Conservation (phyloP, 2,888 invertebrate species). For the Hipparchia sbordonii region DNA sequence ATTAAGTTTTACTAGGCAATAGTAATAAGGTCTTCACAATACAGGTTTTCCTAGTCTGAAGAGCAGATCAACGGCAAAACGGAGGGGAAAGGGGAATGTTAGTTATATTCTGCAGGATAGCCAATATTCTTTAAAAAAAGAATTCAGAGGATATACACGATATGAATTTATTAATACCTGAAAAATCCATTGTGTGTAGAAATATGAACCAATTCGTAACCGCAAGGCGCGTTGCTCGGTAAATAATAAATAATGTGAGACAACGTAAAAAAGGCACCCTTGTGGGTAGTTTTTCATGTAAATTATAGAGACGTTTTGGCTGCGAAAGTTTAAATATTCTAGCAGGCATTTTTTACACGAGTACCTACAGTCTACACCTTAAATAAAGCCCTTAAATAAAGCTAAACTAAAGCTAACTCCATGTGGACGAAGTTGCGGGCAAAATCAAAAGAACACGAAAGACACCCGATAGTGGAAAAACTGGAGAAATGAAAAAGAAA, state of each 20-base stretch:
- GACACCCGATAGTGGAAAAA: too few relatives aligned
- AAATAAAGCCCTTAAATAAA: background rate
- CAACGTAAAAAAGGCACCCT: slow-evolving; percentile 8
- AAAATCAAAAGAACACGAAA: background rate
- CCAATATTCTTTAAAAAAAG: background rate
- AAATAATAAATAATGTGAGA: slow-evolving; percentile 16
- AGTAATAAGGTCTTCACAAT: too few relatives aligned
- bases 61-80: too few relatives aligned
- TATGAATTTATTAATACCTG: background rate
- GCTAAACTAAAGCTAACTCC: background rate
- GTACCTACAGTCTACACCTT: background rate
- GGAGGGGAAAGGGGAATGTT: too few relatives aligned
- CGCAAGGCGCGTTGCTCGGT: slow-evolving; percentile 10
- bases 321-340: background rate
- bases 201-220: slow-evolving; percentile 22
- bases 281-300: background rate
- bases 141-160: background rate
- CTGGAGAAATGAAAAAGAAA: too few relatives aligned
- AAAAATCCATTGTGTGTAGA: slow-evolving; percentile 16
- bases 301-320: slow-evolving; percentile 16
- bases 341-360: background rate
- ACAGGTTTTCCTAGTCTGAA: too few relatives aligned
- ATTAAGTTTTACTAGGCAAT: too few relatives aligned
- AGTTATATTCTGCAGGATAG: too few relatives aligned
- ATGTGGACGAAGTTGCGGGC: too few relatives aligned